Conservation (phyloP, 1,140 invertebrate genomes). For the Protaetia brevitarsis region DNA sequence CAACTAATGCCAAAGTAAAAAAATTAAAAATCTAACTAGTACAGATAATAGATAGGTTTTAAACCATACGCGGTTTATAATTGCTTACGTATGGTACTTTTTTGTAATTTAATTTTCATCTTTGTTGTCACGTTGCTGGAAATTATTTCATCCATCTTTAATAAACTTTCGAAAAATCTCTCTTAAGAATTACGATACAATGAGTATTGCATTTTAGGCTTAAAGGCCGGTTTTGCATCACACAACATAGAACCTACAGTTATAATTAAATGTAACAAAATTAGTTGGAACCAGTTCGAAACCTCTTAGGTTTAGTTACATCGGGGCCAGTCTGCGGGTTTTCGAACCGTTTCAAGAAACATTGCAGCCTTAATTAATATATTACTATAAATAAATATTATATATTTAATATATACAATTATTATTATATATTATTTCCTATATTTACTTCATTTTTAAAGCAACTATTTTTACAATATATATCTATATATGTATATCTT, state of each 20-base stretch:
- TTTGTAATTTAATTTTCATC: background rate
- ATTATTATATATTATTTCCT: background rate
- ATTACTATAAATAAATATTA: conserved; percentile 3
- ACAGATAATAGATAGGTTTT: too few relatives aligned
- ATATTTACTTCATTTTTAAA: too few relatives aligned
- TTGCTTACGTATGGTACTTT: background rate
- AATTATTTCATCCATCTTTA: background rate
- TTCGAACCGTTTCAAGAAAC: conserved; percentile 4
- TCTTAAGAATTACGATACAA: background rate
- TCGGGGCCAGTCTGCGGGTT: background rate
- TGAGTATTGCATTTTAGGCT: conserved; percentile 9
- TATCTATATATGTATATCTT: background rate
- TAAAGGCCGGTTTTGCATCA: background rate
- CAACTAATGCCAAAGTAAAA: too few relatives aligned
- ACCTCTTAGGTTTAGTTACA: background rate
- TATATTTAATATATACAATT: conserved; percentile 13
- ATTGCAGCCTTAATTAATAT: background rate
- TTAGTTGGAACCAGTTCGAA: conserved; percentile 3
- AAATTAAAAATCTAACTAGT: too few relatives aligned
- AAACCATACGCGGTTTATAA: background rate
- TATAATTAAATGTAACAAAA: background rate
- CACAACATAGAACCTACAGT: background rate
- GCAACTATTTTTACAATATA: too few relatives aligned
- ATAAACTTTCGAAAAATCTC: background rate
- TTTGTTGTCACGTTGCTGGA: conserved; percentile 7